A percentile compares a stretch with the other conserved stretches of the same genome.
These are phyloP conservation scores for Eidolon dupreanum DNA, from an alignment of 2,797 vertebrate species.

Conservation along the genomic window DNA sequence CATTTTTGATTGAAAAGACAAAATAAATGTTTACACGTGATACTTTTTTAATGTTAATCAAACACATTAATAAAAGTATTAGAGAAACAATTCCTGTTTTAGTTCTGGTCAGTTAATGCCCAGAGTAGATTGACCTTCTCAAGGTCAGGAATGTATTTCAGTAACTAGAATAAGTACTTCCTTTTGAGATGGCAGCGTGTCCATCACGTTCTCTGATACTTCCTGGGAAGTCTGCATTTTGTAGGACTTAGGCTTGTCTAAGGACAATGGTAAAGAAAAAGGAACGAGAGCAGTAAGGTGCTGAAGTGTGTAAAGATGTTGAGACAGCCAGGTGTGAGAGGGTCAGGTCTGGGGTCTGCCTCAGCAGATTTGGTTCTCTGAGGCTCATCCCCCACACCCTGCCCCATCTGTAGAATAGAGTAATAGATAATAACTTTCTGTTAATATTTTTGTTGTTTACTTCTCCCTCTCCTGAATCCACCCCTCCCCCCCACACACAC, in stretches of 20 bases:
- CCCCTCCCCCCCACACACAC: not conserved
- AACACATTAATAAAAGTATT: not conserved
- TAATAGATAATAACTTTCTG: not conserved
- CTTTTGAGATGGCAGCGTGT: not conserved
- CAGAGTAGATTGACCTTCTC: not conserved
- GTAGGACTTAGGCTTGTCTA: not conserved
- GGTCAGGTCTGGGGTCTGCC: not conserved
- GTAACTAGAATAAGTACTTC: too few species aligned
- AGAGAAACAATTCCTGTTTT: not conserved
- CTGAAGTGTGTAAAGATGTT: rapidly evolving
- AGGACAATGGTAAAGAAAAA: not conserved
- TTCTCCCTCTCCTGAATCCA: not conserved
- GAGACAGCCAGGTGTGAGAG: rapidly evolving
- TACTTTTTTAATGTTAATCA: not conserved
- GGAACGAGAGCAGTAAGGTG: not conserved
- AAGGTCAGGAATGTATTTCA: not conserved
- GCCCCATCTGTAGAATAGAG: not conserved
- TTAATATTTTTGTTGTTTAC: not conserved
- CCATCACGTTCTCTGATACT: not conserved
- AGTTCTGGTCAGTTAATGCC: not conserved
- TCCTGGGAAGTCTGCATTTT: not conserved
- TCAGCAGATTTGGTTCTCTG: not conserved
- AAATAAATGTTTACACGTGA: not conserved
- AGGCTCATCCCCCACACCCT: not conserved
- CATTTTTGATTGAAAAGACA: not conserved